phyloP scores from a whole-genome alignment of 2,797 vertebrate genomes.

The Phataginus tetradactyla region DNA sequence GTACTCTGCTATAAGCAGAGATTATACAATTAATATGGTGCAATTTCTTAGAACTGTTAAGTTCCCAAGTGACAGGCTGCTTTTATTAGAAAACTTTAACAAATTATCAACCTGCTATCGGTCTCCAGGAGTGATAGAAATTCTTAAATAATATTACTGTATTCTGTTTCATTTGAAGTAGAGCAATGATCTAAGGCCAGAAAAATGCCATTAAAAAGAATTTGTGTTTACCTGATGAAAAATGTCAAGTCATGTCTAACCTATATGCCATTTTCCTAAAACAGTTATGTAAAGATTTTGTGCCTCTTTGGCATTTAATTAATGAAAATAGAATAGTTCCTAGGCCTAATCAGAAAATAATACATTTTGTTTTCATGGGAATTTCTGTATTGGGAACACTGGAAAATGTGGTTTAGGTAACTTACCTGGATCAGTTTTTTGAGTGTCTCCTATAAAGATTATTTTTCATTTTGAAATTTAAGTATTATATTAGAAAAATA shows the following conservation, averaged over 20 bases:
- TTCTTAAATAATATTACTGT: neutral
- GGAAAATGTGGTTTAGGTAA: neutral
- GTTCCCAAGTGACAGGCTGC: neutral
- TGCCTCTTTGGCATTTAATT: neutral
- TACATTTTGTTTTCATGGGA: neutral
- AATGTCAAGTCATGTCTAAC: neutral
- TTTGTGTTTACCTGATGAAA: constrained; percentile 32
- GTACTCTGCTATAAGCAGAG: neutral
- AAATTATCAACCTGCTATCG: neutral
- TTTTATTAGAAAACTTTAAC: constrained; percentile 33
- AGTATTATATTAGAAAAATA: constrained; percentile 18
- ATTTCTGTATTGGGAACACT: constrained; percentile 11
- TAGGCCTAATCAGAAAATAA: constrained; percentile 10
- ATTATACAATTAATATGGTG: neutral
- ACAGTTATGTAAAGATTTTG: constrained; percentile 19
- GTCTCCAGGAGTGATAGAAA: neutral
- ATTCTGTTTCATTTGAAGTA: constrained; percentile 23
- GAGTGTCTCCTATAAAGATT: neutral
- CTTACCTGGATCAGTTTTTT: neutral
- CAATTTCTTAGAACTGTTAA: constrained; percentile 7
- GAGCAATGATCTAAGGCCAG: neutral
- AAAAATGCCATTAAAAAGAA: constrained; percentile 17
- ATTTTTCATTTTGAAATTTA: constrained; percentile 36
- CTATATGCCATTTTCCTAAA: constrained; percentile 22
- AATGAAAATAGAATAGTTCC: neutral